A percentile compares a stretch with the other conserved stretches of the same genome.
Conservation (phyloP, 1,140 invertebrate species). For the Plodia interpunctella region DNA sequence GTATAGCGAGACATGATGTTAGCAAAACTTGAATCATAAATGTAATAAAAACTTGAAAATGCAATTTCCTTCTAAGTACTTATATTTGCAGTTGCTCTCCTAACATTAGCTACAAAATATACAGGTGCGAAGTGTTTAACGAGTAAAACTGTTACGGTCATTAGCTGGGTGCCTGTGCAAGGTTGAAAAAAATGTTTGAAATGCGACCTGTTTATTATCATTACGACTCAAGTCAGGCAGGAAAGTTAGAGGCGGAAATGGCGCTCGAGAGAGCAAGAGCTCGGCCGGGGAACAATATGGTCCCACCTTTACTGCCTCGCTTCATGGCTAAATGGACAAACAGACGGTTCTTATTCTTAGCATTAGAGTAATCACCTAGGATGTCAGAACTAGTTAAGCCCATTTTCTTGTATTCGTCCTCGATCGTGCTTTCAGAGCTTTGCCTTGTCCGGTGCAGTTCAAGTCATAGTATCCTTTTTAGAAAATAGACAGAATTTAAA, state of each 20-base stretch:
- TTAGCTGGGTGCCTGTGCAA: slow-evolving; percentile 33
- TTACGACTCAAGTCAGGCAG: slow-evolving; percentile 56
- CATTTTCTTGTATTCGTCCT: too few species aligned
- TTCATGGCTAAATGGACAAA: slow-evolving; percentile 23
- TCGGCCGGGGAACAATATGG: slow-evolving; percentile 31
- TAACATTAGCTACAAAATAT: slow-evolving; percentile 1
- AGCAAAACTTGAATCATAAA: not conserved
- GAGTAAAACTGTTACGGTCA: slow-evolving; percentile 30
- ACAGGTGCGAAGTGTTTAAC: slow-evolving; percentile 18
- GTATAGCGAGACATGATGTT: not conserved
- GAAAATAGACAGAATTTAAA: too few species aligned
- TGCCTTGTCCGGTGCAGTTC: too few species aligned
- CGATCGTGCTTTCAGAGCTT: too few species aligned
- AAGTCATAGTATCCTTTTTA: too few species aligned
- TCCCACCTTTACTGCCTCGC: slow-evolving; percentile 47
- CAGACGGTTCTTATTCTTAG: slow-evolving; percentile 16
- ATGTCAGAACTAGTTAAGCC: too few species aligned
- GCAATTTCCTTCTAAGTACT: not conserved
- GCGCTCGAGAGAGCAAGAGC: slow-evolving; percentile 22
- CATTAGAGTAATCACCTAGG: too few species aligned
- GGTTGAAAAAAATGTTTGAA: slow-evolving; percentile 43
- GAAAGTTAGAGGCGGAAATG: slow-evolving; percentile 68
- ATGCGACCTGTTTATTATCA: slow-evolving; percentile 64
- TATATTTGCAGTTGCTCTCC: not conserved
- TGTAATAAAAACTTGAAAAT: not conserved